These are phyloP conservation scores for Telmatochromis brachygnathus DNA, from an alignment of 2,113 vertebrate species.

Conservation along the genomic window DNA sequence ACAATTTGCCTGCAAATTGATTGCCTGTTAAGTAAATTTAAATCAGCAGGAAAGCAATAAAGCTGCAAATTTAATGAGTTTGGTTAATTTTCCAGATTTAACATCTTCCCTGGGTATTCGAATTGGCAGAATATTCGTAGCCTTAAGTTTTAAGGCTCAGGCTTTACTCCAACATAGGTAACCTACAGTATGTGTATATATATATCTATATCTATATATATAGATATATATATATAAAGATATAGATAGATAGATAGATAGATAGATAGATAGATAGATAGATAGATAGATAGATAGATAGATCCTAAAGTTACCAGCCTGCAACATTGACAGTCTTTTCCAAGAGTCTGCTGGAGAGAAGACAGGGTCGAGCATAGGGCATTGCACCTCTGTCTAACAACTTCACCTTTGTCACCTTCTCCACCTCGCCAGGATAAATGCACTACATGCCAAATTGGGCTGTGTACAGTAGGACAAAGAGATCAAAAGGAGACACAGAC, in stretches of 20 bases:
- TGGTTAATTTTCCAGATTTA: neutral
- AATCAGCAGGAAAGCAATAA: neutral
- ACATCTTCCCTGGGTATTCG: neutral
- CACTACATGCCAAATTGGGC: slow-evolving; percentile 34
- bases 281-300: neutral
- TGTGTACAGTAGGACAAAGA: slow-evolving; percentile 6
- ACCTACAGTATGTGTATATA: neutral
- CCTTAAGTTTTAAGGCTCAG: neutral
- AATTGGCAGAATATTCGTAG: neutral
- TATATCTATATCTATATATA: accelerated
- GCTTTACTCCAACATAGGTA: neutral
- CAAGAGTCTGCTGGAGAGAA: neutral
- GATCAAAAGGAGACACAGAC: slow-evolving; percentile 19
- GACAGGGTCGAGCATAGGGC: slow-evolving; percentile 51
- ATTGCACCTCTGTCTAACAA: slow-evolving; percentile 56
- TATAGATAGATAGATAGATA: neutral
- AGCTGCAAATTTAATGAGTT: neutral
- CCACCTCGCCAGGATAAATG: slow-evolving; percentile 54
- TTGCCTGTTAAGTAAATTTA: neutral
- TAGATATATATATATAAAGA: neutral
- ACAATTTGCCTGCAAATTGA: neutral
- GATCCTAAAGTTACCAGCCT: neutral
- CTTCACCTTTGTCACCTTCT: slow-evolving; percentile 62
- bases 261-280: neutral
- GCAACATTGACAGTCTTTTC: slow-evolving; percentile 4